A percentile compares a stretch with the other conserved stretches of the same genome.
These are phyloP conservation scores for Cyrtorhinus lividipennis DNA, from an alignment of 1,140 invertebrate genomes.

Conservation along the genomic window DNA sequence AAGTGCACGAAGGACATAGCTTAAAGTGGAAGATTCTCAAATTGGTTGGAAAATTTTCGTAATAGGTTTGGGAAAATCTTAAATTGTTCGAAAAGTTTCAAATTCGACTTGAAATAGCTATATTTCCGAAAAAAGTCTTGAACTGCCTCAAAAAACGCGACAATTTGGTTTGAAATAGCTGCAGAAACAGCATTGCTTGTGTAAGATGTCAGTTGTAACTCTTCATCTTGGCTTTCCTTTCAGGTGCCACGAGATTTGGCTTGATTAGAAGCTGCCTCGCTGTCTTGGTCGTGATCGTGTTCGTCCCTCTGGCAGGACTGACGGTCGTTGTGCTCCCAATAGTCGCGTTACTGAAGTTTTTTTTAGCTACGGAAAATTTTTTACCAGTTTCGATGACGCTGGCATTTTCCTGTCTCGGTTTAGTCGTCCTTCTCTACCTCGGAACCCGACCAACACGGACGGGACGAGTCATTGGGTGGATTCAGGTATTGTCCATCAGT, in stretches of 20 bases:
- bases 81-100: no score
- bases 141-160: no score
- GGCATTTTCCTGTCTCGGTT: slow-evolving; percentile 36
- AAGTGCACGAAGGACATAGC: no score
- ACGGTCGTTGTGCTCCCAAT: slow-evolving; percentile 55
- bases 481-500: slow-evolving; percentile 39
- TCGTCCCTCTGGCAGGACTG: slow-evolving; percentile 59
- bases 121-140: no score
- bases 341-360: slow-evolving; percentile 50
- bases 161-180: no score
- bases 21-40: no score
- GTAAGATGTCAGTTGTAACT: no score
- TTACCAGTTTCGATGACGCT: slow-evolving; percentile 41
- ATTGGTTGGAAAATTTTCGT: no score
- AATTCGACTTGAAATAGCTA: no score
- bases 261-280: slow-evolving; percentile 58
- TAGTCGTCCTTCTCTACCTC: slow-evolving; percentile 46
- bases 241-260: slow-evolving; percentile 41
- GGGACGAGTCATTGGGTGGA: slow-evolving; percentile 45
- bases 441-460: slow-evolving; percentile 39
- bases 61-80: no score
- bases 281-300: slow-evolving; percentile 56
- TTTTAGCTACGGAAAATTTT: slow-evolving; percentile 45
- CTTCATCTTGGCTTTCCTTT: not conserved
- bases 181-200: no score